These are phyloP conservation scores for Caranx melampygus DNA, from an alignment of 2,113 vertebrate genomes.

Conservation along the genomic window DNA sequence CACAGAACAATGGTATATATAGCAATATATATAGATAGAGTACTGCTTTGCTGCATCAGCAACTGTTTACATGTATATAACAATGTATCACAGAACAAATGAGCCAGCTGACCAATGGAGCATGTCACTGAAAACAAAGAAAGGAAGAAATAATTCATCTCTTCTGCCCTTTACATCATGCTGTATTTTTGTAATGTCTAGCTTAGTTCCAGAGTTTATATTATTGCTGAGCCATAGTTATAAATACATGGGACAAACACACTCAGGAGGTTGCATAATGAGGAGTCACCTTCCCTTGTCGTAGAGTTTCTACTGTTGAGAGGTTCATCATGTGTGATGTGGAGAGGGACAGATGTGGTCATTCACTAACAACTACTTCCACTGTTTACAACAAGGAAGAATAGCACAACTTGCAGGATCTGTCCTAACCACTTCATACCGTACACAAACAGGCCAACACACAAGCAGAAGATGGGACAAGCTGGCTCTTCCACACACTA, in stretches of 20 bases:
- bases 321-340: constrained; percentile 19
- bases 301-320: constrained; percentile 38
- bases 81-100: constrained; percentile 34
- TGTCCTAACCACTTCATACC: constrained; percentile 22
- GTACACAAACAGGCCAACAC: constrained; percentile 13
- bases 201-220: constrained; percentile 56
- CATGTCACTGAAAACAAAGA: constrained; percentile 62
- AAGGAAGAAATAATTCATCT: constrained; percentile 76
- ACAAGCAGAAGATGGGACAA: not conserved
- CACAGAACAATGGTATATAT: not conserved
- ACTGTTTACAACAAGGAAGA: constrained; percentile 61
- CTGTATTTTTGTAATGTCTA: constrained; percentile 60
- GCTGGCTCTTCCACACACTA: not conserved
- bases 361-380: constrained; percentile 51
- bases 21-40: not conserved
- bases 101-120: constrained; percentile 1
- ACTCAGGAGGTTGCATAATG: constrained; percentile 65
- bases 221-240: constrained; percentile 56
- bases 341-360: constrained; percentile 24
- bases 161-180: constrained; percentile 16
- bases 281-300: constrained; percentile 34
- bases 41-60: constrained; percentile 21
- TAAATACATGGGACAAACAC: constrained; percentile 72
- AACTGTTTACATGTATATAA: constrained; percentile 9
- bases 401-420: constrained; percentile 5